These are phyloP conservation scores for Choloepus didactylus DNA, from an alignment of 2,797 vertebrate species.

Conservation along the genomic window DNA sequence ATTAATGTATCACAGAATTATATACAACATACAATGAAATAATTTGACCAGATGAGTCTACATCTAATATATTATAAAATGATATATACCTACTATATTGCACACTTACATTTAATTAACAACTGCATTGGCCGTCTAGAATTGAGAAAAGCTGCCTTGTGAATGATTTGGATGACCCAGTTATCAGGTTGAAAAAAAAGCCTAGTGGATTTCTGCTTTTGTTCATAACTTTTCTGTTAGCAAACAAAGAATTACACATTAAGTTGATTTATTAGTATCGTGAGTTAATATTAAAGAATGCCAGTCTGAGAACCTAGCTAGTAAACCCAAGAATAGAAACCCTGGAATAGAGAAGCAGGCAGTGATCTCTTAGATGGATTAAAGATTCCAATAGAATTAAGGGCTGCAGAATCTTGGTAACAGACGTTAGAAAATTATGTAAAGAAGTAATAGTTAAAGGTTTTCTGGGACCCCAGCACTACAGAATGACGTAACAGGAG, in stretches of 20 bases:
- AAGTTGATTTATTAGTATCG: conserved; percentile 10
- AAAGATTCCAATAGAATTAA: not conserved
- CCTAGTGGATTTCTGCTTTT: not conserved
- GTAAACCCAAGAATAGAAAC: not conserved
- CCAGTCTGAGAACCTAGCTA: not conserved
- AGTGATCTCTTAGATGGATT: not conserved
- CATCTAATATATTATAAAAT: no score
- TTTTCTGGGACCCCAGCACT: not conserved
- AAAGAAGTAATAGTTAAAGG: not conserved
- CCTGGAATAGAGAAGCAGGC: not conserved
- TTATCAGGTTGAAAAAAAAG: not conserved
- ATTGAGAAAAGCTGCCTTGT: not conserved
- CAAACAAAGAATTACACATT: not conserved
- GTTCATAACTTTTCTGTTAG: conserved; percentile 15
- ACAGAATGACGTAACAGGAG: not conserved
- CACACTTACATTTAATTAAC: not conserved
- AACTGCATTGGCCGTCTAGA: not conserved
- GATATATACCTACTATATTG: not conserved
- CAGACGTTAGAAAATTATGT: not conserved
- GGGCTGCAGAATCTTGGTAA: conserved; percentile 15
- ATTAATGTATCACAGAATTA: not conserved
- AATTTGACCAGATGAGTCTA: not conserved
- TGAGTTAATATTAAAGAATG: not conserved
- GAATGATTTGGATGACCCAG: conserved; percentile 13
- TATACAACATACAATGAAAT: not conserved